A percentile compares a stretch with the other conserved stretches of the same genome.
These are phyloP conservation scores for Theristus sp. DNA, from an alignment of 2,888 invertebrate genomes.

Conservation along the genomic window DNA sequence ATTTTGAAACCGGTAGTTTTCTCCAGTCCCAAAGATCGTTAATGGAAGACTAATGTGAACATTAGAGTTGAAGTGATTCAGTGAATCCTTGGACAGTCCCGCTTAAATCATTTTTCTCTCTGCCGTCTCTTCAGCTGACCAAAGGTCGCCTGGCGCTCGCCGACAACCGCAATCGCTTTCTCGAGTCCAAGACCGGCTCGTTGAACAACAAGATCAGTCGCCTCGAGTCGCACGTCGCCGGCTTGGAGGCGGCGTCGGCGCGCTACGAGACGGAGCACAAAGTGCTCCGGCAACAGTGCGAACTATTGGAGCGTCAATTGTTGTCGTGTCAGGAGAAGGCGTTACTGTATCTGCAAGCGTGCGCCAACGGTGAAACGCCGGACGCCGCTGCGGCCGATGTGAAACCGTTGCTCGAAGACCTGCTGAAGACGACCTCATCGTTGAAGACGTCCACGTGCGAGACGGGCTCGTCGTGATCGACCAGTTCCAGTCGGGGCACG, in stretches of 20 bases:
- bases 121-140: neutral
- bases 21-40: too few relatives aligned
- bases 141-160: conserved; percentile 2
- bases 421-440: neutral
- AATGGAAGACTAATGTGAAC: neutral
- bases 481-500: too few relatives aligned
- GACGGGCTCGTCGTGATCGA: neutral
- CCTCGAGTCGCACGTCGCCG: conserved; percentile 5
- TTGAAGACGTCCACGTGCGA: neutral
- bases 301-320: neutral
- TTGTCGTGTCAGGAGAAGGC: neutral
- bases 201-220: conserved; percentile 7
- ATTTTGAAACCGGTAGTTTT: too few relatives aligned
- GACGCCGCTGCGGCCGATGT: neutral
- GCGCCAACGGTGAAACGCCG: too few relatives aligned
- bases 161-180: conserved; percentile 8
- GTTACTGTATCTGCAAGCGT: neutral
- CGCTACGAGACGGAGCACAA: conserved; percentile 8
- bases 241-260: conserved; percentile 1
- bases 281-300: conserved; percentile 6
- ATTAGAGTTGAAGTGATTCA: neutral
- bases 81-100: too few relatives aligned
- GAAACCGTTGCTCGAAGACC: neutral
- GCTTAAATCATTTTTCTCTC: neutral
- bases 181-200: conserved; percentile 4